phyloP scores from a whole-genome alignment of 2,797 vertebrate genomes.

The Lithobates pipiens region DNA sequence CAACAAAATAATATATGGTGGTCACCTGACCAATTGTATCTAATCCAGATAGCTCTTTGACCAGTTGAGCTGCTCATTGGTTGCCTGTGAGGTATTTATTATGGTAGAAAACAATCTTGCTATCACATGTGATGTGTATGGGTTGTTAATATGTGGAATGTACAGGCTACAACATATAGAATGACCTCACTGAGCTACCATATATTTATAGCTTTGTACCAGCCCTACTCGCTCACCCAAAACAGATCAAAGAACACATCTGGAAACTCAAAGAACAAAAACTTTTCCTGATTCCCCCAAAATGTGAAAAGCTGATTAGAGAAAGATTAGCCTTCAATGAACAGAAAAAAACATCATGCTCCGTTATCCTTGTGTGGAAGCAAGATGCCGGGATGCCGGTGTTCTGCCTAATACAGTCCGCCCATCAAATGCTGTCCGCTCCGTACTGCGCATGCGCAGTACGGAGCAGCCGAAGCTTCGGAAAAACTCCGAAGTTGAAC shows the following conservation, averaged over 20 bases:
- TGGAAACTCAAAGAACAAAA: constrained; percentile 20
- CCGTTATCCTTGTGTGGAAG: neutral
- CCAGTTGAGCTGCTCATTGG: neutral
- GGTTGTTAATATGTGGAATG: constrained; percentile 13
- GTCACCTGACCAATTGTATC: no score
- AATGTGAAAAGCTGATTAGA: constrained; percentile 24
- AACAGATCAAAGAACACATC: constrained; percentile 46
- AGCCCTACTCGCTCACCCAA: neutral
- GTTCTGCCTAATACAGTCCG: no score
- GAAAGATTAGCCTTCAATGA: constrained; percentile 5
- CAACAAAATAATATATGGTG: no score
- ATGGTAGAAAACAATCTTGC: constrained; percentile 6
- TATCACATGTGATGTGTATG: constrained; percentile 28
- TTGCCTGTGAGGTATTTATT: constrained; percentile 9
- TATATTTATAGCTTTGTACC: neutral
- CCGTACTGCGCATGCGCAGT: no score
- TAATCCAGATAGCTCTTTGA: neutral
- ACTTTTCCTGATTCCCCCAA: neutral
- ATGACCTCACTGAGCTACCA: neutral
- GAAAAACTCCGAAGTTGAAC: no score
- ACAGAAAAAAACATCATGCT: constrained; percentile 9
- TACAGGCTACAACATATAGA: neutral
- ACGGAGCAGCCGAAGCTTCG: no score
- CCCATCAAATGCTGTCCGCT: no score
- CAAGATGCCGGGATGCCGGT: no score